Evolutionary conservation across 92 coral and sea anemone species (phyloP).

Genomic region (Diadumene lineata): DNA sequence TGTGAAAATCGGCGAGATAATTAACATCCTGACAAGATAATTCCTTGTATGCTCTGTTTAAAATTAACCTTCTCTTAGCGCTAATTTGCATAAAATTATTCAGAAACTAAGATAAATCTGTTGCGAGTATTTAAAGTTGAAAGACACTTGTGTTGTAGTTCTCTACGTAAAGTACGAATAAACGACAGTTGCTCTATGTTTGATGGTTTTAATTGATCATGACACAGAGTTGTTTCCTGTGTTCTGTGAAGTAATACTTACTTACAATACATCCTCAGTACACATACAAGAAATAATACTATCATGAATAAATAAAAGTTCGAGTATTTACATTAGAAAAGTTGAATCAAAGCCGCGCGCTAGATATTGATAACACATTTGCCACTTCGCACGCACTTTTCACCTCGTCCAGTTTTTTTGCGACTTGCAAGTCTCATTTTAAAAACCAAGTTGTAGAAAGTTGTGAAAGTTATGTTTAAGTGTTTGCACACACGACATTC

Average conservation of each 20-base stretch:
- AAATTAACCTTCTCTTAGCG: conserved; percentile 7
- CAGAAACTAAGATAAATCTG: conserved; percentile 11
- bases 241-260: conserved; percentile 5
- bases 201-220: conserved; percentile 8
- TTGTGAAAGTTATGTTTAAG: too few species aligned
- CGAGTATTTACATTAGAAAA: conserved; percentile 61
- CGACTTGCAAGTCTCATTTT: too few species aligned
- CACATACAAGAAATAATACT: conserved; percentile 23
- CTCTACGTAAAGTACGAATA: neutral
- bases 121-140: too few species aligned
- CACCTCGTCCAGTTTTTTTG: conserved; percentile 12
- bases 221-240: conserved; percentile 23
- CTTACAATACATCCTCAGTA: conserved; percentile 3
- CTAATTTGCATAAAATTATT: conserved; percentile 29
- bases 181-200: neutral
- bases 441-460: too few species aligned
- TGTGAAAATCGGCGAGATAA: neutral
- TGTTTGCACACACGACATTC: conserved; percentile 1
- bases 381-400: conserved; percentile 3
- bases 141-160: neutral
- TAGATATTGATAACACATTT: neutral
- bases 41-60: conserved; percentile 25
- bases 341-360: conserved; percentile 8
- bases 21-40: conserved; percentile 22
- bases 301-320: conserved; percentile 65